Conservation (phyloP, 1,140 invertebrate genomes). For the Hetaerina americana region DNA sequence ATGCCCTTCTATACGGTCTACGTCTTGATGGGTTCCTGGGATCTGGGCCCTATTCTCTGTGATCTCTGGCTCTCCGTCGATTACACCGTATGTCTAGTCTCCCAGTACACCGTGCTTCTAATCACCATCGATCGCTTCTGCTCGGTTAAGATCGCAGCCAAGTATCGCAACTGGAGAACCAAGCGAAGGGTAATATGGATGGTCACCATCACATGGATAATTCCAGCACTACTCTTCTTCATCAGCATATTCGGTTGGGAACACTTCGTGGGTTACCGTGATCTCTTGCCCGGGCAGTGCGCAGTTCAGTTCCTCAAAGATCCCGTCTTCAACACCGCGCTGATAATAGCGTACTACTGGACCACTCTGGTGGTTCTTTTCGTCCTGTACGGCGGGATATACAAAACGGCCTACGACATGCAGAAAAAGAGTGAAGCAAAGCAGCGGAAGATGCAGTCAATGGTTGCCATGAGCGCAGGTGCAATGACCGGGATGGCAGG, state of each 20-base stretch:
- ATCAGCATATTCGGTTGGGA: constrained; percentile 99
- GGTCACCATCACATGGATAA: constrained; percentile 95
- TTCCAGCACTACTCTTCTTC: constrained; percentile 92
- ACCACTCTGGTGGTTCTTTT: constrained; percentile 87
- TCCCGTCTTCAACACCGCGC: constrained; percentile 92
- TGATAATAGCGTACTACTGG: constrained; percentile 98
- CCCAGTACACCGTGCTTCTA: constrained; percentile 96
- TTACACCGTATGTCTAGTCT: constrained; percentile 97
- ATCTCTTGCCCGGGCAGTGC: constrained; percentile 77
- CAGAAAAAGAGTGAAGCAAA: constrained; percentile 94
- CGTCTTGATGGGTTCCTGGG: constrained; percentile 92
- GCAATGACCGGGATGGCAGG: constrained; percentile 75
- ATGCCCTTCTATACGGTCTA: constrained; percentile 97
- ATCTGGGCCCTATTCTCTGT: constrained; percentile 88
- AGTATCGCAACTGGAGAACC: constrained; percentile 94
- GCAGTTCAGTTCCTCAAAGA: constrained; percentile 97
- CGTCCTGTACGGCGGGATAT: constrained; percentile 92
- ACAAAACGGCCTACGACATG: constrained; percentile 95
- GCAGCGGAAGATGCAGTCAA: constrained; percentile 84
- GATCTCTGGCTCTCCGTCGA: constrained; percentile 97
- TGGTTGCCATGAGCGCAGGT: constrained; percentile 76
- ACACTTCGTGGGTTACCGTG: constrained; percentile 85
- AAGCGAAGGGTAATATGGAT: constrained; percentile 84
- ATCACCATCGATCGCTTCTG: constrained; percentile 99
- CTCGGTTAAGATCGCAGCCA: constrained; percentile 96